Evolutionary conservation across 1,140 invertebrate genomes (phyloP).

Genomic region (Chlorops oryzae): DNA sequence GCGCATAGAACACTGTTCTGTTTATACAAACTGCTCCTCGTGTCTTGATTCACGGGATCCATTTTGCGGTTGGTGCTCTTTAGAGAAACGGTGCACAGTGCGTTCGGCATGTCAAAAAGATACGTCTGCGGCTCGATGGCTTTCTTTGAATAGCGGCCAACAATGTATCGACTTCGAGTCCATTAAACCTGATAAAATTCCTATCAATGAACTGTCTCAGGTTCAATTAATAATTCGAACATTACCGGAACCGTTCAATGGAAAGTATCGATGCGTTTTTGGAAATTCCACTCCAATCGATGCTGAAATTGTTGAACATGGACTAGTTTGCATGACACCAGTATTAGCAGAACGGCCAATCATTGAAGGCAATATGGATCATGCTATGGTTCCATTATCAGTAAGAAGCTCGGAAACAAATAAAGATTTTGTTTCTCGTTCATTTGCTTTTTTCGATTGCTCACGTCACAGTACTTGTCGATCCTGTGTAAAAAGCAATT

Average conservation of each 20-base stretch:
- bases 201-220: constrained; percentile 74
- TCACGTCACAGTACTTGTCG: constrained; percentile 78
- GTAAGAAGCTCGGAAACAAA: constrained; percentile 79
- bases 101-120: constrained; percentile 84
- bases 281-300: constrained; percentile 78
- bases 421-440: constrained; percentile 89
- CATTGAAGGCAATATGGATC: constrained; percentile 77
- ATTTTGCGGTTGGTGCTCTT: constrained; percentile 96
- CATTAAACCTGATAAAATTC: constrained; percentile 81
- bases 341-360: constrained; percentile 66
- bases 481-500: constrained; percentile 79
- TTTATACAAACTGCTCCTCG: constrained; percentile 79
- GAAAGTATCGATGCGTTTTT: constrained; percentile 93
- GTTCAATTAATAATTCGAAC: constrained; percentile 85
- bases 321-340: constrained; percentile 81
- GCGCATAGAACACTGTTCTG: constrained; percentile 84
- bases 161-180: constrained; percentile 95
- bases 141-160: constrained; percentile 83
- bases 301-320: constrained; percentile 70
- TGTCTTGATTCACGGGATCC: constrained; percentile 91
- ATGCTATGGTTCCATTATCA: constrained; percentile 85
- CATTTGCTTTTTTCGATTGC: constrained; percentile 94
- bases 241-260: constrained; percentile 79
- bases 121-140: constrained; percentile 84
- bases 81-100: constrained; percentile 89